Percentiles rank a stretch among this genome's conserved stretches.
Conservation (phyloP, 2,888 invertebrate genomes). For the Xestia c-nigrum region DNA sequence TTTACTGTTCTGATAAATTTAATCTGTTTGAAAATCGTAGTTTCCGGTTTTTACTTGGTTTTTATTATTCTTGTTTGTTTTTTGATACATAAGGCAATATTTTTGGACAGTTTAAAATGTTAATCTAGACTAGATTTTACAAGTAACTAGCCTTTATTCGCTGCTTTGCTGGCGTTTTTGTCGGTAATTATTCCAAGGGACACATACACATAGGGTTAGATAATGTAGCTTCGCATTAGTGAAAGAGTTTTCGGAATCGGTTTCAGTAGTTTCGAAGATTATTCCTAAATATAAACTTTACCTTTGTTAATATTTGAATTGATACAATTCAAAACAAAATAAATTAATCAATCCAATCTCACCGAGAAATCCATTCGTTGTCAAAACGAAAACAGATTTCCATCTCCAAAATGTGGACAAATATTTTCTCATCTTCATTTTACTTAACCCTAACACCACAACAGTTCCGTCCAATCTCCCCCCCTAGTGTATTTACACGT, state of each 20-base stretch:
- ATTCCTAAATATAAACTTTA: neutral
- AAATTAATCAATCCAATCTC: neutral
- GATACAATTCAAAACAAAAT: neutral
- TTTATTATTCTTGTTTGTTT: neutral
- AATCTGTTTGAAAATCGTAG: neutral
- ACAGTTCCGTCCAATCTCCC: neutral
- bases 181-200: neutral
- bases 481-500: slow-evolving; percentile 12
- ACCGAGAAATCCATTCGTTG: neutral
- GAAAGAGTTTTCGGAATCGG: neutral
- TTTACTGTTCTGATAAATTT: neutral
- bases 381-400: neutral
- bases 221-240: neutral
- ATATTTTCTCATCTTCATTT: neutral
- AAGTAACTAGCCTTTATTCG: neutral
- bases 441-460: neutral
- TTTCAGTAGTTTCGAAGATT: neutral
- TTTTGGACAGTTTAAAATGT: neutral
- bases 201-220: neutral
- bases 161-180: neutral
- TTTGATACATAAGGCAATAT: neutral
- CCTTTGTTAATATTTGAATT: neutral
- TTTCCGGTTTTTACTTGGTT: neutral
- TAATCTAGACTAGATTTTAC: neutral
- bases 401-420: neutral